Conservation (phyloP, 1,140 invertebrate genomes). For the Venturia canescens region DNA sequence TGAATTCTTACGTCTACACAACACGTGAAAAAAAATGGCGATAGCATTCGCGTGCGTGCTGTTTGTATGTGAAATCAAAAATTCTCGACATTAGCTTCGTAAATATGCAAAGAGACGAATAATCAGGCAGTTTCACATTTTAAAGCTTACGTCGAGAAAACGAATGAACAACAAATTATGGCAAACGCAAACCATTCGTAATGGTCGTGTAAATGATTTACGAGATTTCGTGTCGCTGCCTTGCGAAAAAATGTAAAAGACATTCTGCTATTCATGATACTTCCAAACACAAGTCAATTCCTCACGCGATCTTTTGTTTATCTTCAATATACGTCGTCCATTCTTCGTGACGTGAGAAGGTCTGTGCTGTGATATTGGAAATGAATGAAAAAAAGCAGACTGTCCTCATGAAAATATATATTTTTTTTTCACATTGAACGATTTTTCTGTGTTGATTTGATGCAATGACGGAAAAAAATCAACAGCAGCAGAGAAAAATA, state of each 20-base stretch:
- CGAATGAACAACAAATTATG: background rate
- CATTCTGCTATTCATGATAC: slow-evolving; percentile 11
- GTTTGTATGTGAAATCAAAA: background rate
- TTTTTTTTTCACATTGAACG: background rate
- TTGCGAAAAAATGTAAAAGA: slow-evolving; percentile 13
- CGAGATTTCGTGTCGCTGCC: slow-evolving; percentile 13
- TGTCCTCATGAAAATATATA: background rate
- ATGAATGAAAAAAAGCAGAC: background rate
- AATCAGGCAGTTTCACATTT: slow-evolving; percentile 17
- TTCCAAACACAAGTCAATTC: background rate
- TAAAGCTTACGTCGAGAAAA: background rate
- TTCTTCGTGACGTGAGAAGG: background rate
- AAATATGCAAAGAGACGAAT: slow-evolving; percentile 28
- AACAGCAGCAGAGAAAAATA: background rate
- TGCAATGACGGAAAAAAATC: background rate
- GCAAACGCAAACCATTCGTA: background rate
- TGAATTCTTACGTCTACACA: background rate
- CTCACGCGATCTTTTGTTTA: slow-evolving; percentile 32
- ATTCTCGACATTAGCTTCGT: background rate
- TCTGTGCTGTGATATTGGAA: background rate
- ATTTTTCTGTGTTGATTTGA: background rate
- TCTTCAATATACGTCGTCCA: background rate
- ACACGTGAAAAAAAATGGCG: slow-evolving; percentile 25
- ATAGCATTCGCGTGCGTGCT: slow-evolving; percentile 18
- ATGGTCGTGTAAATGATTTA: slow-evolving; percentile 25